Conservation (phyloP, 1,140 invertebrate species). For the Aporrectodea caliginosa region DNA sequence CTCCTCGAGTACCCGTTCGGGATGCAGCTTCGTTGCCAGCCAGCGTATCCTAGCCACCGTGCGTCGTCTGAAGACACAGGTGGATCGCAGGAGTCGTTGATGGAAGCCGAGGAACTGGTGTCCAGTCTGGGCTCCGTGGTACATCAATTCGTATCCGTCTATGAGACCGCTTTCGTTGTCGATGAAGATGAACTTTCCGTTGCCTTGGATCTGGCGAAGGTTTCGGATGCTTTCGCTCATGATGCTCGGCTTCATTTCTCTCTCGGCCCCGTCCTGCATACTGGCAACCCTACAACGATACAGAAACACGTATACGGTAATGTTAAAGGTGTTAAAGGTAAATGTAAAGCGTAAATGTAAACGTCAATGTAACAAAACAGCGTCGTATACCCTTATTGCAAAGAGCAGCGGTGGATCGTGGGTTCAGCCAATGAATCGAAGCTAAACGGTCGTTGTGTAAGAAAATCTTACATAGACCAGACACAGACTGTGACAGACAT, state of each 20-base stretch:
- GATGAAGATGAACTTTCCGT: slow-evolving; percentile 53
- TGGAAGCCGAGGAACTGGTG: slow-evolving; percentile 50
- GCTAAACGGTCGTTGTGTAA: no score
- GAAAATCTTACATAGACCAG: no score
- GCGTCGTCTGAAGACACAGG: slow-evolving; percentile 52
- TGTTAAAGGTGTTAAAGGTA: no score
- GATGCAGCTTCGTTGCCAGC: slow-evolving; percentile 18
- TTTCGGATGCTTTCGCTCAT: slow-evolving; percentile 55
- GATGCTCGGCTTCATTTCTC: slow-evolving; percentile 47
- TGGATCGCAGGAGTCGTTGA: slow-evolving; percentile 47
- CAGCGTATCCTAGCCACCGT: slow-evolving; percentile 43
- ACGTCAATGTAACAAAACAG: no score
- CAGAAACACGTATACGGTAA: no score
- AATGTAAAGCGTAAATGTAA: no score
- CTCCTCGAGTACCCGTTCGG: slow-evolving; percentile 12
- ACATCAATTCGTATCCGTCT: slow-evolving; percentile 54
- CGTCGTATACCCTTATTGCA: no score
- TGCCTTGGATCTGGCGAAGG: slow-evolving; percentile 45
- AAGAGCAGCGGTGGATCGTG: no score
- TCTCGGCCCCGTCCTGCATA: slow-evolving; percentile 56
- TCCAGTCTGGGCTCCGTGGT: slow-evolving; percentile 34
- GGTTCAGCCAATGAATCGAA: no score
- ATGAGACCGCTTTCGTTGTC: slow-evolving; percentile 58
- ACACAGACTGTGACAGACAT: no score
- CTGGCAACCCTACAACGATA: slow-evolving; percentile 51